Evolutionary conservation across 2,888 invertebrate species (phyloP).

Genomic region (Drosophila picticornis): DNA sequence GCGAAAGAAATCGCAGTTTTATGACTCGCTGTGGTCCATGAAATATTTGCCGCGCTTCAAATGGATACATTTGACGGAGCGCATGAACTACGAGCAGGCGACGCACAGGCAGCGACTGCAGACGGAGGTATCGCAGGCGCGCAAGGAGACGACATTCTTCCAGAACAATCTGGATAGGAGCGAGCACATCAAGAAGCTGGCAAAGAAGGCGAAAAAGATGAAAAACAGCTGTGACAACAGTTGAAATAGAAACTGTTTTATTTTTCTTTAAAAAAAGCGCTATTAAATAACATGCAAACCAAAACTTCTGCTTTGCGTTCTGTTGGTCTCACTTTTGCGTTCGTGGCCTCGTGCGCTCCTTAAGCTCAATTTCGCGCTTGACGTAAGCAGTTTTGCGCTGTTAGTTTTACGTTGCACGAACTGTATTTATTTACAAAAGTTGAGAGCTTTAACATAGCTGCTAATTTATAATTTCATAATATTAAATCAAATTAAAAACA

Average conservation of each 20-base stretch:
- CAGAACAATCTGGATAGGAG: slow-evolving; percentile 93
- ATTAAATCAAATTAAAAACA: background rate
- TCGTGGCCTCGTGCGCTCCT: background rate
- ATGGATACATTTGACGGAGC: slow-evolving; percentile 97
- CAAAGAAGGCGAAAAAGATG: slow-evolving; percentile 71
- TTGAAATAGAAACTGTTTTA: slow-evolving; percentile 1
- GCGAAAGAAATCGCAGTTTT: slow-evolving; percentile 94
- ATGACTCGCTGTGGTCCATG: slow-evolving; percentile 97
- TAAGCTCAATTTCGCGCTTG: slow-evolving; percentile 12
- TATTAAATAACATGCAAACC: slow-evolving; percentile 18
- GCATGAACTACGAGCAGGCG: slow-evolving; percentile 96
- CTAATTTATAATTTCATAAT: background rate
- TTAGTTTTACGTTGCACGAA: slow-evolving; percentile 10
- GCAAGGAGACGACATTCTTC: slow-evolving; percentile 95
- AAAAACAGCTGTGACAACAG: background rate
- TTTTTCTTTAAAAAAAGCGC: slow-evolving; percentile 20
- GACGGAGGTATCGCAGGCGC: slow-evolving; percentile 95
- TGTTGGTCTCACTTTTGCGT: slow-evolving; percentile 6
- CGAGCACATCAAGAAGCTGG: slow-evolving; percentile 87
- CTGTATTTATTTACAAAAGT: slow-evolving; percentile 3
- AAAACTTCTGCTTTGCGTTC: background rate
- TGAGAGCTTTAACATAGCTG: too few relatives aligned
- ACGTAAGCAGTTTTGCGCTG: slow-evolving; percentile 19
- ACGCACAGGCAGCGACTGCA: slow-evolving; percentile 94
- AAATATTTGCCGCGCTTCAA: slow-evolving; percentile 98